Base-by-base conservation (phyloP, 2,797 vertebrate genomes). In the Sebastes oblongus region DNA sequence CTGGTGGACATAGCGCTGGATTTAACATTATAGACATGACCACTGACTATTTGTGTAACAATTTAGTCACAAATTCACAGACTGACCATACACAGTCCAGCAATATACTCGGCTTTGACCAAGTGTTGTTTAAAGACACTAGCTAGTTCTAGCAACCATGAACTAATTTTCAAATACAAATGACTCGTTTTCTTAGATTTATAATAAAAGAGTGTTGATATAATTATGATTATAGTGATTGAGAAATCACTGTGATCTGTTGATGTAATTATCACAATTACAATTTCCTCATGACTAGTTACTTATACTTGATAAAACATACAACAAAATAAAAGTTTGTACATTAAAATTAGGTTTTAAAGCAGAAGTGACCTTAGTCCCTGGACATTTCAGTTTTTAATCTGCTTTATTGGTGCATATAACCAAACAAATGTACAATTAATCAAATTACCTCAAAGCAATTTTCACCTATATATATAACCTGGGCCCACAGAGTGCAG, bases 31-130 rank as follows among this genome's bases (percentile, higher is more conserved):
- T 18, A 46, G 39, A 46, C 39, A 46, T 0, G 39, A 46, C 39
- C 39, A 46, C 39, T 46, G 39, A 46, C 39, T 16, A 16, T 46
- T 16, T 46, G 39, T 42, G 39, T 42, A 14, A 42, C 39, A 42
- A 42, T 42, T 42, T 42, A 42, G 39, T 5, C 13, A 42, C 39
- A 42, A 42, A 42, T 42, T 42, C 39, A 14, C 39, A 42, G 13
- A 14, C 13, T 42, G 39, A 42, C 39, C 2, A 2, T 39, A 42
- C 0, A 42, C 13, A 5, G 0, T 6, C 36, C 1, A 1, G 13
- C 39, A 0, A 6, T 6, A 42, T 42, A 42, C 39, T 42, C 39
- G 13, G 39, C 0, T 42, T 42, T 42, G 13, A 42, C 39, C 5
- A 6, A 42, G 39, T 42, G 39, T 42, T 42, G 13, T 14, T 42